These are phyloP conservation scores for Xiphorhynchus elegans DNA, from an alignment of 2,113 vertebrate genomes.

Conservation along the genomic window DNA sequence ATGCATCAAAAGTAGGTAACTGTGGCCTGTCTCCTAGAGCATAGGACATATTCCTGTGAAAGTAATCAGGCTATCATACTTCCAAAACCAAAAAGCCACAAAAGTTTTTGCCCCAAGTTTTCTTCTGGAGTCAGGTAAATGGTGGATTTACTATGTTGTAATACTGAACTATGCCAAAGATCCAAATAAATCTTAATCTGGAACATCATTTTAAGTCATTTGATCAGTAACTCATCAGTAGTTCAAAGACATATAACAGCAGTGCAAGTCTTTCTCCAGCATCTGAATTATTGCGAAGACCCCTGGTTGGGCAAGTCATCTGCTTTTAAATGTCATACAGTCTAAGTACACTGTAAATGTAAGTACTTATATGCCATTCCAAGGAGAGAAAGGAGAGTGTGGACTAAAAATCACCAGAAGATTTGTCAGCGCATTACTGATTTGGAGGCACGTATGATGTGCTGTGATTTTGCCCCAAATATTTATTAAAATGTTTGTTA, in stretches of 20 bases:
- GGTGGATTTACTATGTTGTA: not conserved
- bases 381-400: not conserved
- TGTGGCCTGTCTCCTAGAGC: not conserved
- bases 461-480: not conserved
- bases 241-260: not conserved
- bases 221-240: not conserved
- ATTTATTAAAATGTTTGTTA: not conserved
- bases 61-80: not conserved
- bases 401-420: not conserved
- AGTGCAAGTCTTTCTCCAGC: not conserved
- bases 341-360: not conserved
- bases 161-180: not conserved
- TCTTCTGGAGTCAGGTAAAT: not conserved
- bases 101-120: not conserved
- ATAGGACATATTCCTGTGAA: not conserved
- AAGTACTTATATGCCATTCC: not conserved
- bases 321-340: not conserved
- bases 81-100: not conserved
- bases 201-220: not conserved
- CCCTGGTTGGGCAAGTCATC: not conserved
- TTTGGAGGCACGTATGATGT: not conserved
- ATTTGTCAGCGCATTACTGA: not conserved
- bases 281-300: not conserved
- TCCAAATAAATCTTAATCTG: not conserved
- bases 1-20: accelerated